Base-by-base conservation (phyloP, 2,113 vertebrate species). In the Rhadina sibilatrix region DNA sequence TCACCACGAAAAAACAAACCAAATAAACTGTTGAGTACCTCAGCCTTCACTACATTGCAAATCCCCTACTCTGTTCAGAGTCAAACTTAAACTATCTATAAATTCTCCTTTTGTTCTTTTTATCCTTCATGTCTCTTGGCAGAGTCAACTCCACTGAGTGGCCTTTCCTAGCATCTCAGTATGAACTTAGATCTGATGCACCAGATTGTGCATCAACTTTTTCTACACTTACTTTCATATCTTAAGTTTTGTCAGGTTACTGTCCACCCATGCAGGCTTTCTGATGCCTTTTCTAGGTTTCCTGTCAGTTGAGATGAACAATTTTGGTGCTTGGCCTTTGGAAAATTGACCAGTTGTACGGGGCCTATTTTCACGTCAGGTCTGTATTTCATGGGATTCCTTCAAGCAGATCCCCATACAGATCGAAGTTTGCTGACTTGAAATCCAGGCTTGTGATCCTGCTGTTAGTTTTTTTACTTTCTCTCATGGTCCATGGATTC, bases 201-300 rank as follows among this genome's bases (percentile, higher is more conserved):
- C 3, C 9, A 60, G 25, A 60, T 9, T 0, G 0, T 76, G 5
- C 3, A 76, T 30, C 11, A 17, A 28, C 3, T 2, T 35, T 27
- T 77, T 76, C 15, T 42, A 44, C 4, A 5, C 30, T 63, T 59
- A 33, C 2, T 77, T 72, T 40, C 25, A 25, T 56, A 30, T 21
- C 3, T 60, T 61, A 13, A 69, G 1, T 74, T 72, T 76, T 93
- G 4, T 31, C 17, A 44, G 14, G 31, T 35, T 70, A 15, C 19
- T 86, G 10, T 33, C 2, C 5, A 30, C 7, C 13, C 8, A 30
- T 81, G 13, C 3, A 69, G 21, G 5, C 1, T 5, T 77, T 27
- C n/a, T 59, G 15, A 5, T 5, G 0, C 6, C 10, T 72, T 54
- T 83, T 8, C 22, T 49, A 59, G 22, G 22, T 72, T 72, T 91